Base-by-base conservation (phyloP, 1,140 invertebrate species). In the Cotesia typhae region DNA sequence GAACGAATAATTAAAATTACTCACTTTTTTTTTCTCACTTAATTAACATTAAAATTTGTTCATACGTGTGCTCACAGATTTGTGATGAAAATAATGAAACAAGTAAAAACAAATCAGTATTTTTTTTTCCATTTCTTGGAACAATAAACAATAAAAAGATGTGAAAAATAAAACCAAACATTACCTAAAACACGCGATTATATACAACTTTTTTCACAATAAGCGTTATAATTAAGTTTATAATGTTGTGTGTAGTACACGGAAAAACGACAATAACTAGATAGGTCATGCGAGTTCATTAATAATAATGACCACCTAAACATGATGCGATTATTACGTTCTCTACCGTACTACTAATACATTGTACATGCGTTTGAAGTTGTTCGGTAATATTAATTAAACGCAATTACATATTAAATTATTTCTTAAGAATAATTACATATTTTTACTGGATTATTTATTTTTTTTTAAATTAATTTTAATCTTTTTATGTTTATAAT, bases 221-320 rank as follows among this genome's bases (percentile, higher is more conserved):
- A 61, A 28, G 60, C 60, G 12, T 20, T 61, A 35, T 61, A 61
- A 61, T 61, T 61, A 61, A 61, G 17, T 61, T 61, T 35, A 4
- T 12, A 47, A 10, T 47, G 5, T 47, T 9, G 41, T 47, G 41
- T 47, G 60, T 61, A 35, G 60, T 61, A 61, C 60, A 61, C 60
- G 20, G 35, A 35, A 61, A 28, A 61, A 61, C 10, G 35, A 61
- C 35, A 61, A 28, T 47, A 59, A 17, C 28, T 17, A 28, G 55
- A 59, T 28, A 61, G 60, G 60, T 61, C 60, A 36, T 37, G 60
- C 60, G 37, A 36, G 35, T 69, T 69, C 20, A 10, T n/a, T 36
- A 60, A 59, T 41, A 67, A 52, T 67, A 53, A 28, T 35, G 14
- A 28, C 66, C 47, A 52, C 37, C 14, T 7, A 36, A 35, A 53